These are phyloP conservation scores for Amphiura filiformis DNA, from an alignment of 35 echinoderm and acorn worm genomes.

Conservation along the genomic window DNA sequence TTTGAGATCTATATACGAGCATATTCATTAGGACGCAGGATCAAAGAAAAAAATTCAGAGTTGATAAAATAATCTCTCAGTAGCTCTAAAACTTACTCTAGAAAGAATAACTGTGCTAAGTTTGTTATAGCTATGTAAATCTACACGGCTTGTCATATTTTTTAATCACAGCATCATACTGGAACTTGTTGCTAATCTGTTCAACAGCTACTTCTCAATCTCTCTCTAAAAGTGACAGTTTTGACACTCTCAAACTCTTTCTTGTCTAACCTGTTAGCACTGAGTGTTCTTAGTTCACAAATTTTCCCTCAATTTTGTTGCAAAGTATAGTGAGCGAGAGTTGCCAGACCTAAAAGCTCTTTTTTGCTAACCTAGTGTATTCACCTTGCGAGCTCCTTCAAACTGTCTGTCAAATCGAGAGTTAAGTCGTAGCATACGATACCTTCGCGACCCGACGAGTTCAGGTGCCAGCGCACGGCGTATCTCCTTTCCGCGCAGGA, in stretches of 20 bases:
- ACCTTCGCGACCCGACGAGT: background rate
- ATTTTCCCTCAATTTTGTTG: background rate
- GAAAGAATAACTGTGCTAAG: too few species aligned
- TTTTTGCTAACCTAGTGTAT: background rate
- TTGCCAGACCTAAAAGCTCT: slow-evolving; percentile 6
- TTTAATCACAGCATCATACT: background rate
- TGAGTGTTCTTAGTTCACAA: background rate
- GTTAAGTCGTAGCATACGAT: slow-evolving; percentile 10
- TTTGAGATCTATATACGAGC: too few species aligned
- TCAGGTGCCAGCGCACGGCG: background rate
- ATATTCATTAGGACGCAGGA: too few species aligned
- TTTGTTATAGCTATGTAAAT: too few species aligned
- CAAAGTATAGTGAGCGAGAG: background rate
- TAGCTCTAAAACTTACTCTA: too few species aligned
- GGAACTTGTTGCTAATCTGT: background rate
- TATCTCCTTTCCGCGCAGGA: background rate
- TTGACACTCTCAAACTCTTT: background rate
- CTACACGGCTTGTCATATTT: too few species aligned
- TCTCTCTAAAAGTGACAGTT: background rate
- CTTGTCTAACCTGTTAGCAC: background rate
- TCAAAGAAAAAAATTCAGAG: too few species aligned
- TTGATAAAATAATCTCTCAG: too few species aligned
- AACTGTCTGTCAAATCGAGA: slow-evolving; percentile 9
- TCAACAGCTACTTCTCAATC: background rate
- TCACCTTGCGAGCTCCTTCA: background rate